Conservation (phyloP, 1,140 invertebrate species). For the Aphis craccivora region DNA sequence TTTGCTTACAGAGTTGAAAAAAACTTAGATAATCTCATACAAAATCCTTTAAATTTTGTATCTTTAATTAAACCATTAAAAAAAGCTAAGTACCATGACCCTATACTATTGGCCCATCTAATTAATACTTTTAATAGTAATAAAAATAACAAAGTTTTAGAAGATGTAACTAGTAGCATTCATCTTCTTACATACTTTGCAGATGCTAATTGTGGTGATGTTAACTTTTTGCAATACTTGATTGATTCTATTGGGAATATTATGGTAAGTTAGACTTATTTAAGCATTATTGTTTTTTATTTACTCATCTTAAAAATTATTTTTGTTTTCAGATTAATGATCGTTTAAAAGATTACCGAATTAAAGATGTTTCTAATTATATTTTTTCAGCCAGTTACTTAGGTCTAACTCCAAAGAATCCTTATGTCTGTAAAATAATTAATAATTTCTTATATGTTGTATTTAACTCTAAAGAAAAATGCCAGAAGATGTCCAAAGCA, state of each 20-base stretch:
- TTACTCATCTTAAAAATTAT: not conserved
- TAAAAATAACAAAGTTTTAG: constrained; percentile 35
- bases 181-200: constrained; percentile 52
- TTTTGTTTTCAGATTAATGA: constrained; percentile 42
- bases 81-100: constrained; percentile 53
- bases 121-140: not conserved
- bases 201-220: constrained; percentile 43
- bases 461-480: constrained; percentile 42
- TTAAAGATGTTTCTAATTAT: constrained; percentile 44
- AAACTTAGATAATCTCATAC: constrained; percentile 45
- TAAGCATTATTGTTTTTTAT: not conserved
- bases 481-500: constrained; percentile 26
- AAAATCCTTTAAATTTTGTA: constrained; percentile 21
- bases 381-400: constrained; percentile 46
- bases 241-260: constrained; percentile 39
- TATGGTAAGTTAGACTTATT: constrained; percentile 28
- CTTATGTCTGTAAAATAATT: constrained; percentile 14
- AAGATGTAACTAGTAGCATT: constrained; percentile 36
- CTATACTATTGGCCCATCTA: not conserved
- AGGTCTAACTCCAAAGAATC: constrained; percentile 16
- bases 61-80: constrained; percentile 43
- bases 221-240: constrained; percentile 5
- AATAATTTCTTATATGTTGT: not conserved
- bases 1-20: constrained; percentile 33
- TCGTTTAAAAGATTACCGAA: constrained; percentile 36